These are phyloP conservation scores for Therioaphis trifolii DNA, from an alignment of 2,888 invertebrate genomes.

Conservation along the genomic window DNA sequence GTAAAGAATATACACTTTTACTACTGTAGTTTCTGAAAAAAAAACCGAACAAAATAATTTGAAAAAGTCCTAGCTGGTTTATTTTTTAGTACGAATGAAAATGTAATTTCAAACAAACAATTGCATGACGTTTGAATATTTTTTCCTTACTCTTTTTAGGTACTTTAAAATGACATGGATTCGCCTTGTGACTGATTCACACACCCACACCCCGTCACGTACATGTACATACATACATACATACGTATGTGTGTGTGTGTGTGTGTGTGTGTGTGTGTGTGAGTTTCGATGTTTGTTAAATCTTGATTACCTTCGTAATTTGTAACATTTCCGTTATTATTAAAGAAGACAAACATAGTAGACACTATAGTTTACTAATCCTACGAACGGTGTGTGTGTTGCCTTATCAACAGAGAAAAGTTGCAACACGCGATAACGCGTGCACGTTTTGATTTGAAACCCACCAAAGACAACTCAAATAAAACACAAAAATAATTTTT, in stretches of 20 bases:
- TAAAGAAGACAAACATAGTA: background rate
- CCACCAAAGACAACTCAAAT: background rate
- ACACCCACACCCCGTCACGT: too few species aligned
- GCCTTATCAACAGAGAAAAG: background rate
- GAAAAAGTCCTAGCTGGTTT: background rate
- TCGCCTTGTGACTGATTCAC: background rate
- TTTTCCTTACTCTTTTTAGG: background rate
- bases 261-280: too few species aligned
- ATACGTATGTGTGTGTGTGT: background rate
- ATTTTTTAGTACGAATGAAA: background rate
- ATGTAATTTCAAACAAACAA: background rate
- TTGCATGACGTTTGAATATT: background rate
- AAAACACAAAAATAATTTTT: background rate
- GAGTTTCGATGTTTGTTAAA: background rate
- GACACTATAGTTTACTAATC: too few species aligned
- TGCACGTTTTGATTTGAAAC: background rate
- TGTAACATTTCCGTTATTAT: conserved; percentile 9
- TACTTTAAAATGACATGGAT: background rate
- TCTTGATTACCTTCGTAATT: background rate
- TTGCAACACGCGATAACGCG: background rate
- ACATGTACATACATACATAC: too few species aligned
- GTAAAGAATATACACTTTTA: background rate
- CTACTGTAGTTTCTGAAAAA: background rate
- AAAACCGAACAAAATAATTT: conserved; percentile 4
- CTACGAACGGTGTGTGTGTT: background rate